Evolutionary conservation across 2,113 vertebrate species (phyloP), one percentile per base, ranked within the genome.

Genomic region (Poeciliopsis retropinna): DNA sequence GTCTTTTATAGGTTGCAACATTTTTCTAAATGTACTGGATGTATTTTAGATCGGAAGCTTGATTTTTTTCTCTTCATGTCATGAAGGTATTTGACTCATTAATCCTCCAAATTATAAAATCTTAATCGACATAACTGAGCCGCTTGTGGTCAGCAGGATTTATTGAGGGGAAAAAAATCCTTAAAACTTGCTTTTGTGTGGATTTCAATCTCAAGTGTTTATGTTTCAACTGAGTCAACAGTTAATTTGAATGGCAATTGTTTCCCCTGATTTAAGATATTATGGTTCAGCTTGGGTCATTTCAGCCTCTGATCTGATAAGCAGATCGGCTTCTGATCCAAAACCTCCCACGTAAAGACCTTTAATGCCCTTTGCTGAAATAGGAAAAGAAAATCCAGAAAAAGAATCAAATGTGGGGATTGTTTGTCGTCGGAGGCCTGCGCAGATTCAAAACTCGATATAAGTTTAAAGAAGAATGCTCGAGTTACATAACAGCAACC

Each of bases 1-100:
- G 87, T 79, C 8, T 71, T 86, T 87, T 81, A 86, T 82, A 62
- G 79, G 79, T 85, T 80, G 63, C 84, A 69, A 89, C 80, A 17
- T 47, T 71, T 81, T 73, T 74, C 70, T 65, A 62, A 85, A 87
- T 82, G 84, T 47, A 76, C 83, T 81, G 77, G 67, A 86, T 83
- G 37, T 81, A 85, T 87, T 91, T 92, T 82, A 67, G 71, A 44
- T 60, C 10, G 22, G 51, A 57, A 17, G 17, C 44, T 47, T 17
- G 44, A 47, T 19, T 47, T 47, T 47, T 15, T 44, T 47, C 0
- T 6, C 17, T 47, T 19, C 5, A 47, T 47, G 17, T 17, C 44
- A 47, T 19, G 14, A 47, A 47, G 44, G 17, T n/a, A 57, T n/a
- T 57, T 57, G 22, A 57, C 51, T 57, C 51, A 57, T 10, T n/a